phyloP scores from a whole-genome alignment of 2,797 vertebrate genomes.

The Scleropages formosus region DNA sequence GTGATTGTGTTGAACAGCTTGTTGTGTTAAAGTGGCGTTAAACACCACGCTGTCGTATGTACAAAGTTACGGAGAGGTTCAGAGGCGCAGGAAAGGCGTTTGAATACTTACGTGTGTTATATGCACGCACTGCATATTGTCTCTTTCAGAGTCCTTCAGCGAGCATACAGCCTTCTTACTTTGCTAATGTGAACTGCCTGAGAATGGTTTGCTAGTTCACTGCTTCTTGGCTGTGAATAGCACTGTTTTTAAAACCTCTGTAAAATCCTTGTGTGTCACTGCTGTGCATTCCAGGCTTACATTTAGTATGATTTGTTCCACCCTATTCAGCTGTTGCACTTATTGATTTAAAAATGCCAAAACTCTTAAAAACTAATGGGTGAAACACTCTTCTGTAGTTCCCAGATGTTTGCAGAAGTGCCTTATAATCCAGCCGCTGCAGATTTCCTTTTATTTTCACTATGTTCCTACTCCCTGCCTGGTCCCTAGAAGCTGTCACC shows the following conservation, averaged over 20 bases:
- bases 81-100: neutral
- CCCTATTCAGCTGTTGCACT: slow-evolving; percentile 50
- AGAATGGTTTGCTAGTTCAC: slow-evolving; percentile 13
- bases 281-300: slow-evolving; percentile 49
- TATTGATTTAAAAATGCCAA: slow-evolving; percentile 52
- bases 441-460: slow-evolving; percentile 48
- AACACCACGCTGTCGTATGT: neutral
- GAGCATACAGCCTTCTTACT: slow-evolving; percentile 1
- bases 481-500: slow-evolving; percentile 68
- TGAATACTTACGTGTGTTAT: neutral
- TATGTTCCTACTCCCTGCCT: slow-evolving; percentile 53
- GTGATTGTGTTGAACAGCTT: neutral
- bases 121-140: neutral
- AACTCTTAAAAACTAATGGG: slow-evolving; percentile 57
- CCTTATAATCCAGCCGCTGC: slow-evolving; percentile 70
- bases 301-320: slow-evolving; percentile 54
- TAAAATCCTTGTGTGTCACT: slow-evolving; percentile 26
- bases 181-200: neutral
- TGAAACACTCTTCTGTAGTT: slow-evolving; percentile 56
- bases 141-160: neutral
- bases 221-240: slow-evolving; percentile 16
- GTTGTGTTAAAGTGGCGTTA: too few relatives aligned
- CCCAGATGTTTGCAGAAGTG: slow-evolving; percentile 72
- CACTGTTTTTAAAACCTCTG: slow-evolving; percentile 20
- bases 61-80: neutral